Percentiles rank a stretch among this genome's conserved stretches.
Conservation (phyloP, 2,888 invertebrate genomes). For the Pseudoips prasinana region DNA sequence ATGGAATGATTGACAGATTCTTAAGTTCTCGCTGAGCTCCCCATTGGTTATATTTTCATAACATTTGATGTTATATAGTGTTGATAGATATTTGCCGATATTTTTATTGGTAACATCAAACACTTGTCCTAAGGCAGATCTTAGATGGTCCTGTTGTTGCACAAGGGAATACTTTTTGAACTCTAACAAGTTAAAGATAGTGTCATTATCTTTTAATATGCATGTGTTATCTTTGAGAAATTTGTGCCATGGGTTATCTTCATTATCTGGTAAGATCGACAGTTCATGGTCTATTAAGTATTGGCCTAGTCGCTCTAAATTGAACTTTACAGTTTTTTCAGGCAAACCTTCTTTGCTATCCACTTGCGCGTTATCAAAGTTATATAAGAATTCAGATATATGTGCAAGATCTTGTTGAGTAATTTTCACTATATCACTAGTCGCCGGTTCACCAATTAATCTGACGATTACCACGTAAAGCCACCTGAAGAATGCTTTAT, state of each 20-base stretch:
- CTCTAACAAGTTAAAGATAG: constrained; percentile 89
- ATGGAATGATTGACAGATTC: constrained; percentile 76
- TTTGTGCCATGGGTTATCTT: constrained; percentile 89
- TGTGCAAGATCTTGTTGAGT: constrained; percentile 95
- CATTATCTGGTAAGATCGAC: constrained; percentile 85
- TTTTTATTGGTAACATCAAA: constrained; percentile 85
- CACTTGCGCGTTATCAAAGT: constrained; percentile 85
- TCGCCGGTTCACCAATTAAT: constrained; percentile 91
- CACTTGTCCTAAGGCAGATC: constrained; percentile 84
- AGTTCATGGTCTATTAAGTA: constrained; percentile 91
- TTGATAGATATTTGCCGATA: constrained; percentile 83
- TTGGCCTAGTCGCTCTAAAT: constrained; percentile 94
- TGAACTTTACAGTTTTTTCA: constrained; percentile 84
- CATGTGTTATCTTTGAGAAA: constrained; percentile 89
- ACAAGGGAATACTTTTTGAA: constrained; percentile 89
- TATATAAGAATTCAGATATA: constrained; percentile 94
- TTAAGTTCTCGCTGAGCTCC: constrained; percentile 49
- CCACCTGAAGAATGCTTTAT: constrained; percentile 96
- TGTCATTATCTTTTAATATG: constrained; percentile 84
- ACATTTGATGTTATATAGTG: constrained; percentile 78
- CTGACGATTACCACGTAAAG: constrained; percentile 93
- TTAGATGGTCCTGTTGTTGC: constrained; percentile 89
- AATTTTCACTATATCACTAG: constrained; percentile 91
- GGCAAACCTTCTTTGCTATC: constrained; percentile 47
- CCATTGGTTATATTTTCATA: constrained; percentile 51